These are phyloP conservation scores for Oasisia sp. DNA, from an alignment of 2,888 invertebrate genomes.

Conservation along the genomic window DNA sequence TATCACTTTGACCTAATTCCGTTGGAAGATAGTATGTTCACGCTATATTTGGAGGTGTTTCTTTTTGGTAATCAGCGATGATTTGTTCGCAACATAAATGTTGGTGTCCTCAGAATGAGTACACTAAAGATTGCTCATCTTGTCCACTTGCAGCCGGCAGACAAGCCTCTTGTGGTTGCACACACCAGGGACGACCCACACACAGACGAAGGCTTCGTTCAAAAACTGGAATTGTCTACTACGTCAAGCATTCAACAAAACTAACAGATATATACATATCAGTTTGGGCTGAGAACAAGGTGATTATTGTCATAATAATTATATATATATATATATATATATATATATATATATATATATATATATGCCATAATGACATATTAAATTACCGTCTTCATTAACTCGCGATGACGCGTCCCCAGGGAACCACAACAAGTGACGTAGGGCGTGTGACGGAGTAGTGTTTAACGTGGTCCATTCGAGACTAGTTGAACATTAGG, in stretches of 20 bases:
- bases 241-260: not conserved
- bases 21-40: no score
- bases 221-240: not conserved
- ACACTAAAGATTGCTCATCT: no score
- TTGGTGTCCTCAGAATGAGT: no score
- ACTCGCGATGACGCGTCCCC: not conserved
- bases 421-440: not conserved
- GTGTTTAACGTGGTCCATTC: not conserved
- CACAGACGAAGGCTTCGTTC: slow-evolving; percentile 14
- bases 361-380: not conserved
- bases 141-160: not conserved
- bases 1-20: not conserved
- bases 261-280: not conserved
- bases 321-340: no score
- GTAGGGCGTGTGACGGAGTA: not conserved
- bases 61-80: no score
- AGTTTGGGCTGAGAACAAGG: slow-evolving; percentile 19
- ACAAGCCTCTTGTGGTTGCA: not conserved
- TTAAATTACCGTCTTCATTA: not conserved
- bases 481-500: not conserved
- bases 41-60: no score
- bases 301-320: not conserved
- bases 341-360: no score
- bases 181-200: not conserved
- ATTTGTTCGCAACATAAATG: no score